phyloP scores from a whole-genome alignment of 1,140 invertebrate species.

The Megathymus violae region DNA sequence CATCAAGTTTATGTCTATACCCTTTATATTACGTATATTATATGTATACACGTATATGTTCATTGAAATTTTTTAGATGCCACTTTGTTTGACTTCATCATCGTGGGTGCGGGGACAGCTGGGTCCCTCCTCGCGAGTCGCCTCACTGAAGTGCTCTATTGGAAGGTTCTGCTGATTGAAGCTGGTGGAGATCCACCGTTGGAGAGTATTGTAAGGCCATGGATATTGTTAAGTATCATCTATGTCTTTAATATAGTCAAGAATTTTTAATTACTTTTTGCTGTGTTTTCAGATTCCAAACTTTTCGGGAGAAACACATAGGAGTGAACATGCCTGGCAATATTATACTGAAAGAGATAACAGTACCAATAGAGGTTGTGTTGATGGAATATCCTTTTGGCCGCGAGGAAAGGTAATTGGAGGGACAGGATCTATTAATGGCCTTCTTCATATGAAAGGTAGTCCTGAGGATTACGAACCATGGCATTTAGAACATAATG shows the following conservation, averaged over 20 bases:
- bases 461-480: slow-evolving; percentile 87
- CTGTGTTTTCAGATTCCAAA: slow-evolving; percentile 54
- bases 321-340: slow-evolving; percentile 60
- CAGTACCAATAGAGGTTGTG: slow-evolving; percentile 54
- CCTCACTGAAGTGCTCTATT: slow-evolving; percentile 89
- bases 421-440: slow-evolving; percentile 87
- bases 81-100: slow-evolving; percentile 66
- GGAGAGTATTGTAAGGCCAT: slow-evolving; percentile 62
- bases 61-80: slow-evolving; percentile 57
- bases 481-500: slow-evolving; percentile 82
- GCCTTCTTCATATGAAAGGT: slow-evolving; percentile 86
- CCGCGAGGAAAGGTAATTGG: slow-evolving; percentile 85
- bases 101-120: slow-evolving; percentile 68
- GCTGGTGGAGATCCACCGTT: slow-evolving; percentile 89
- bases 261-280: too few relatives aligned
- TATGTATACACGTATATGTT: too few relatives aligned
- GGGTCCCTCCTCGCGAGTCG: slow-evolving; percentile 93
- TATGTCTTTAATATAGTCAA: too few relatives aligned
- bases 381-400: slow-evolving; percentile 78
- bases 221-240: too few relatives aligned
- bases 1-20: too few relatives aligned
- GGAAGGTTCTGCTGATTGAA: slow-evolving; percentile 94
- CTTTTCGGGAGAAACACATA: slow-evolving; percentile 58
- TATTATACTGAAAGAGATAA: slow-evolving; percentile 69
- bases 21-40: too few relatives aligned